Base-by-base conservation (phyloP, 2,797 vertebrate genomes). In the Sebastiscus albofasciatus region DNA sequence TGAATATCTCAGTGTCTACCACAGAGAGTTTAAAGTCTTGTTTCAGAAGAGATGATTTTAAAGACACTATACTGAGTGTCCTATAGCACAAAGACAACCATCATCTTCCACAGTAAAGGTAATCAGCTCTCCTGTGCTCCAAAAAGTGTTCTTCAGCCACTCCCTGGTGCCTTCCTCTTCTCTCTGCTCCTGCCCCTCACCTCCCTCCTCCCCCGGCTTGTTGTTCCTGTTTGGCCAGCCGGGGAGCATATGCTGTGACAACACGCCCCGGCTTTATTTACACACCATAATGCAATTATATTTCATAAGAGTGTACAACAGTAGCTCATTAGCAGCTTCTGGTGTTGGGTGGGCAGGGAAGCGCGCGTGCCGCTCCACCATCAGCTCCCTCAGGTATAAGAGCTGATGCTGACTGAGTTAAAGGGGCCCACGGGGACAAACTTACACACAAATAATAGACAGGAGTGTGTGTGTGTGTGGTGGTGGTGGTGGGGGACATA, bases 281-380 rank as follows among this genome's bases (percentile, higher is more conserved):
- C 97, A 96, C 95, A 98, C 96, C 95, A 93, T 96, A 96, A 97
- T 97, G 97, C 97, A 98, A 97, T 98, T 98, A 98, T 97, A 97
- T 96, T 96, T 96, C 93, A 97, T 97, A 96, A 97, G 96, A 98
- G 97, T 97, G 97, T 97, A 98, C 97, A 97, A 97, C 96, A 98
- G 98, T 97, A 99, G 97, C 97, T 99, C 97, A 97, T 97, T 97
- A 97, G 95, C 95, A 95, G 95, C 95, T 95, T 93, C 95, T 96
- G 94, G 96, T 96, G 93, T 94, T 96, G 94, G 95, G 90, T 92
- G 91, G 93, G 93, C 92, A 92, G 93, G 90, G 92, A 88, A 92
- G 93, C 83, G 81, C 93, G 88, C 90, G 95, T 94, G 95, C 93
- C 92, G 75, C 89, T 90, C 90, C 59, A 52, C 91, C 87, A 89